phyloP scores from a whole-genome alignment of 2,797 vertebrate genomes.

The Takifugu rubripes region DNA sequence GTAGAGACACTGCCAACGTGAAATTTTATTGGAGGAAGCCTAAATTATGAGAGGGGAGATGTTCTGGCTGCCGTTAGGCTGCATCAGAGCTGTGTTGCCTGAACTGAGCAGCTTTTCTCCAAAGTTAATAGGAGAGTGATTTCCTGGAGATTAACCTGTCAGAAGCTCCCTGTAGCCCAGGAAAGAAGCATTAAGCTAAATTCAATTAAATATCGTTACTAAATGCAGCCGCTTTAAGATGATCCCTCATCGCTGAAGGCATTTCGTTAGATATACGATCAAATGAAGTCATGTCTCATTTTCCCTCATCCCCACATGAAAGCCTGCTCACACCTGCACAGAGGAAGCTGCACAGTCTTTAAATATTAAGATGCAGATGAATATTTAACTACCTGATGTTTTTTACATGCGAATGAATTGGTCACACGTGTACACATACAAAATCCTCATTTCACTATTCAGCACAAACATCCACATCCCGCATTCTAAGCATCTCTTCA shows the following conservation, averaged over 20 bases:
- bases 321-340: not conserved
- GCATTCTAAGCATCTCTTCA: too few species aligned
- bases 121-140: constrained; percentile 11
- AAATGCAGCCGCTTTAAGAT: constrained; percentile 7
- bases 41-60: constrained; percentile 32
- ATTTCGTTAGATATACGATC: constrained; percentile 10
- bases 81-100: constrained; percentile 17
- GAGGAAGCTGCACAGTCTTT: constrained; percentile 14
- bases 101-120: constrained; percentile 7
- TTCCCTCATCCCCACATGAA: not conserved
- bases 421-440: not conserved
- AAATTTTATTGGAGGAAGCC: constrained; percentile 22
- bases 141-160: not conserved
- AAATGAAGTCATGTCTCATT: constrained; percentile 5
- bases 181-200: not conserved
- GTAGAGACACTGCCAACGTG: not conserved
- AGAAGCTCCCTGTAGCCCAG: too few species aligned
- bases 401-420: constrained; percentile 14
- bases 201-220: not conserved
- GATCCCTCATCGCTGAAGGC: not conserved
- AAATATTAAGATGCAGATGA: constrained; percentile 55
- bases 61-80: constrained; percentile 20
- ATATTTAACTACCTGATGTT: constrained; percentile 49
- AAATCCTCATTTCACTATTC: not conserved
- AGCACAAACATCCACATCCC: too few species aligned